phyloP scores from a whole-genome alignment of 30 jellyfish, hydroid and myxozoan species.

The Chrysaora quinquecirrha region DNA sequence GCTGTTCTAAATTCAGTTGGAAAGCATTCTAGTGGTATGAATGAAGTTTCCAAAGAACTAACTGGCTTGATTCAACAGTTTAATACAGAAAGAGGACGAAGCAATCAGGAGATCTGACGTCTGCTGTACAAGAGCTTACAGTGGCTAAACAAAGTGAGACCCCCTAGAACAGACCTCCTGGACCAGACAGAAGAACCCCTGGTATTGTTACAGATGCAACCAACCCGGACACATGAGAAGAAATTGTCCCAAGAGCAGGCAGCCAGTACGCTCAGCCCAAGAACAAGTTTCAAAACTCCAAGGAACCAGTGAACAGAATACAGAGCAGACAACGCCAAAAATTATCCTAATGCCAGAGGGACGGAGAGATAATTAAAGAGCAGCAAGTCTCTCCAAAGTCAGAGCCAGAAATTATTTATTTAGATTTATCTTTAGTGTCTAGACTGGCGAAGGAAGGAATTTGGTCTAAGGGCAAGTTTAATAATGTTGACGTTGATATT shows the following conservation, averaged over 20 bases:
- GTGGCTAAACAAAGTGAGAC: neutral
- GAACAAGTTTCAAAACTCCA: neutral
- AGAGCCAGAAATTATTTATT: neutral
- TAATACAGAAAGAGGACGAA: neutral
- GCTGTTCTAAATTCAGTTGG: conserved; percentile 5
- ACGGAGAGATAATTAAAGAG: neutral
- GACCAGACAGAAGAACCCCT: neutral
- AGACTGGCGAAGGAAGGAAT: conserved; percentile 21
- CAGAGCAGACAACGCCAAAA: neutral
- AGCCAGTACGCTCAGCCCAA: neutral
- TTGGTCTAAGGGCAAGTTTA: neutral
- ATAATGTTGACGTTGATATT: conserved; percentile 17
- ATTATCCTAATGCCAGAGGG: conserved; percentile 23
- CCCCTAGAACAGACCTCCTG: neutral
- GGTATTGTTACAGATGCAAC: conserved; percentile 41
- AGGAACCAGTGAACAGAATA: neutral
- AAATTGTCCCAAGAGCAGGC: conserved; percentile 33
- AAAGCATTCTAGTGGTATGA: neutral
- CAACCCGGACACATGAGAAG: conserved; percentile 50
- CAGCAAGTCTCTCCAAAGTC: neutral
- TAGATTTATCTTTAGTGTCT: neutral
- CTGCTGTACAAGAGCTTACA: conserved; percentile 4
- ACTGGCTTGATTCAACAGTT: conserved; percentile 8
- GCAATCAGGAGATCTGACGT: conserved; percentile 1
- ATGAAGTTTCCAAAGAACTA: conserved; percentile 5